Percentiles rank a stretch among this genome's conserved stretches.
phyloP scores from a whole-genome alignment of 2,797 vertebrate species.

The Alcedo quadribrachys region DNA sequence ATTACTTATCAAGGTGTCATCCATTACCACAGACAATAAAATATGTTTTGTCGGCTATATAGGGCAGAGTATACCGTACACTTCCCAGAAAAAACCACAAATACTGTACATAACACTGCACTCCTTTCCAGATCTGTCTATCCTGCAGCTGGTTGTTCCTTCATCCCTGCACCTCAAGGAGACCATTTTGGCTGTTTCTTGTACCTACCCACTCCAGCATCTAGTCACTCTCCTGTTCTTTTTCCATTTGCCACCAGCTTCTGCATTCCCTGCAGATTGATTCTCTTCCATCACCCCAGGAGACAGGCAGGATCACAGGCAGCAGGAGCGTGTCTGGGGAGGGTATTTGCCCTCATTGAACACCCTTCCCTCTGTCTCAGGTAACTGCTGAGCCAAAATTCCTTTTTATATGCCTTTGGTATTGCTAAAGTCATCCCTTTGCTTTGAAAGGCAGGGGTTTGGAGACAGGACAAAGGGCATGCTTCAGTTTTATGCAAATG shows the following conservation, averaged over 20 bases:
- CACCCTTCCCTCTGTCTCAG: background rate
- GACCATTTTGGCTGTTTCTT: rapidly evolving
- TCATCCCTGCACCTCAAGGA: background rate
- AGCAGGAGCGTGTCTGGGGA: background rate
- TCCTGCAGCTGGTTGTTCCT: background rate
- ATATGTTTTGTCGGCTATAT: rapidly evolving
- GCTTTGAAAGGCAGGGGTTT: background rate
- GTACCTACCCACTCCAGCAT: background rate
- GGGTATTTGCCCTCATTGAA: background rate
- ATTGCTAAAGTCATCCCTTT: background rate
- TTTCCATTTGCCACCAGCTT: background rate
- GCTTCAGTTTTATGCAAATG: background rate
- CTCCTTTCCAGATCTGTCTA: background rate
- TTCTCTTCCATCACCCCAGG: background rate
- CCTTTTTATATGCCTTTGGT: background rate
- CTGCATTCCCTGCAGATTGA: background rate
- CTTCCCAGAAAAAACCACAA: background rate
- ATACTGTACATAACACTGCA: background rate
- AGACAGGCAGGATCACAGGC: background rate
- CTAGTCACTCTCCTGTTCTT: background rate
- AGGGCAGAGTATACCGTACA: rapidly evolving
- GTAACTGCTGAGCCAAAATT: background rate
- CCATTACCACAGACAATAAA: background rate
- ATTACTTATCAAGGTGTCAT: background rate
- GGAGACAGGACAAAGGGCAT: background rate